Evolutionary conservation across 1,140 invertebrate species (phyloP).

Genomic region (Idris sp.): DNA sequence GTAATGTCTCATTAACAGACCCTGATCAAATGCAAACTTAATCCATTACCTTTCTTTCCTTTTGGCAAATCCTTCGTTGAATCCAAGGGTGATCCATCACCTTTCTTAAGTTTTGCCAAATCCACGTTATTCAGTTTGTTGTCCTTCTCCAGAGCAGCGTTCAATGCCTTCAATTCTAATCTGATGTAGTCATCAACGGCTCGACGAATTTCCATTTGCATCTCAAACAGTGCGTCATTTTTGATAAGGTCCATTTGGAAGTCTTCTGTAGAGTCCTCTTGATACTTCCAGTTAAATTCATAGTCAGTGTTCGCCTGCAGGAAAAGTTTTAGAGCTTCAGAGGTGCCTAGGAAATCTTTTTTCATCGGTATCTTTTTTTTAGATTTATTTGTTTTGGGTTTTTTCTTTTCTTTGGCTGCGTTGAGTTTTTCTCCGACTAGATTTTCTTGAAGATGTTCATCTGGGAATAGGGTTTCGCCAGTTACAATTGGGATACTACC

Average conservation of each 20-base stretch:
- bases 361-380: slow-evolving; percentile 1
- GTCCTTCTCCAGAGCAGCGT: slow-evolving; percentile 77
- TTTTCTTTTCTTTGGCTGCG: slow-evolving; percentile 39
- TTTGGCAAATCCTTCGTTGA: neutral
- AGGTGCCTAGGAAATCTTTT: slow-evolving; percentile 65
- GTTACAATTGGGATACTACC: slow-evolving; percentile 79
- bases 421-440: too few species aligned
- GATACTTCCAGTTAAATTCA: slow-evolving; percentile 74
- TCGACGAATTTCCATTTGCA: slow-evolving; percentile 79
- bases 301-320: slow-evolving; percentile 72
- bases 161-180: slow-evolving; percentile 78
- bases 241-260: slow-evolving; percentile 78
- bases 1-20: slow-evolving; percentile 46
- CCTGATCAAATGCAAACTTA: neutral
- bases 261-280: slow-evolving; percentile 71
- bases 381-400: slow-evolving; percentile 31
- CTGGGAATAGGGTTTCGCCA: slow-evolving; percentile 78
- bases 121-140: slow-evolving; percentile 61
- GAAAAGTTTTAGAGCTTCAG: slow-evolving; percentile 57
- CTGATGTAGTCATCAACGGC: slow-evolving; percentile 81
- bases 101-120: slow-evolving; percentile 69
- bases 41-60: neutral
- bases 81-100: slow-evolving; percentile 35
- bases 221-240: slow-evolving; percentile 77
- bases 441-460: slow-evolving; percentile 76